Conservation (phyloP, 1,140 invertebrate species). For the Drosophila ananassae region DNA sequence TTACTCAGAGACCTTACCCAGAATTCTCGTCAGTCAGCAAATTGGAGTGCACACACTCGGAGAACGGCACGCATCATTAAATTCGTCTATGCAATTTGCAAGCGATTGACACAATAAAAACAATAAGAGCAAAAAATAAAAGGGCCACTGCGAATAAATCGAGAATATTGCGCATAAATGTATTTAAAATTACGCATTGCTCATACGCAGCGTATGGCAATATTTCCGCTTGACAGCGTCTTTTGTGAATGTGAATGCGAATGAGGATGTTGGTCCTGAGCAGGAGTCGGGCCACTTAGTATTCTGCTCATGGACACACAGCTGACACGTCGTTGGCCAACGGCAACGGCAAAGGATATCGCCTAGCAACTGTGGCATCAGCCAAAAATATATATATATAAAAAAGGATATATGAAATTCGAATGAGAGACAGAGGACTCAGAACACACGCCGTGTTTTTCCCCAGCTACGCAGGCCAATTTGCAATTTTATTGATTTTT, state of each 20-base stretch:
- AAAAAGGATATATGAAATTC: conserved; percentile 9
- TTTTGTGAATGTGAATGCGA: conserved; percentile 40
- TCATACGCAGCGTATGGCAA: conserved; percentile 80
- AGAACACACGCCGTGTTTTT: conserved; percentile 25
- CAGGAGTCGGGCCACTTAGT: conserved; percentile 56
- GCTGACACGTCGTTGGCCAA: conserved; percentile 56
- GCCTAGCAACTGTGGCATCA: conserved; percentile 40
- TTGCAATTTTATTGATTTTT: conserved; percentile 80
- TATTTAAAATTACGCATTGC: conserved; percentile 81
- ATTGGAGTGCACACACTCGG: conserved; percentile 19
- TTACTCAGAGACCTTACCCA: too few relatives aligned
- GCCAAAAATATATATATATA: background rate
- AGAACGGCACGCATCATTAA: conserved; percentile 39
- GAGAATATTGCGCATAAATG: conserved; percentile 76
- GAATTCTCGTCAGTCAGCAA: background rate
- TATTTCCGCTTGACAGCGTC: conserved; percentile 67
- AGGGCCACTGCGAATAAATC: conserved; percentile 55
- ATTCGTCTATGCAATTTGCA: conserved; percentile 58
- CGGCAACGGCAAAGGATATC: conserved; percentile 26
- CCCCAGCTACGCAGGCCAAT: conserved; percentile 62
- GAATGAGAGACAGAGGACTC: conserved; percentile 1
- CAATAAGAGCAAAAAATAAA: background rate
- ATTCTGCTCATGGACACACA: conserved; percentile 58
- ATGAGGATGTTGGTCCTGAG: conserved; percentile 8
- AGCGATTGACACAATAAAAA: conserved; percentile 48